Evolutionary conservation across 2,888 invertebrate genomes (phyloP), one percentile per base, ranked within the genome.

Genomic region (Pristionchus japonicus): DNA sequence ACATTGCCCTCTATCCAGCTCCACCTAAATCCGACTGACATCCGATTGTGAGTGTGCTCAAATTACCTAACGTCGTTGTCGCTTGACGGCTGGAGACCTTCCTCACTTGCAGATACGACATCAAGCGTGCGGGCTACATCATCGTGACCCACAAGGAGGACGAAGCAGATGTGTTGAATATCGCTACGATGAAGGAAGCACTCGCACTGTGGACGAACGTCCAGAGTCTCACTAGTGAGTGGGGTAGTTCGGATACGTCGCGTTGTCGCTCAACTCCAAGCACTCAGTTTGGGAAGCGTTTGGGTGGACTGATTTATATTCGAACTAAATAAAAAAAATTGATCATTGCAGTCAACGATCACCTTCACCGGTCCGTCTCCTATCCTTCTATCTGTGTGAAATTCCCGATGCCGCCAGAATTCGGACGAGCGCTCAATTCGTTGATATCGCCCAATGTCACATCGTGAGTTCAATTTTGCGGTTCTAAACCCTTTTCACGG

Each of bases 361-460:
- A 77, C 23, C 87, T 87, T 7, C 40, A 77, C 20, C 87, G 87
- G 61, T 67, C 87, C 0, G 40, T 87, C 43, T 87, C 87, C 1
- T 94, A 94, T 88, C 93, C 93, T 27, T 92, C 92, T 20, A 92
- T 94, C 15, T 94, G 94, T 82, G 93, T 94, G 83, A 93, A 93
- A 88, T 93, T 94, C 86, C 94, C 94, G 74, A 92, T 94, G 90
- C 93, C 94, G 34, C 91, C 91, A 40, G 93, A 94, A 80, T 92
- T 94, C 91, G 91, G 91, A 77, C 90, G 91, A 74, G 92, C 93
- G 27, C 88, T 93, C 31, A 90, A 91, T 80, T 88, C 91, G 31
- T 88, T 93, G 47, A 90, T 93, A 84, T 87, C 92, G 17, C 92
- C 92, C 15, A 93, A 93, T 88, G 90, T 92, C 74, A 91, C 93